Conservation (phyloP, 2,797 vertebrate genomes). For the Acrossocheilus fasciatus region DNA sequence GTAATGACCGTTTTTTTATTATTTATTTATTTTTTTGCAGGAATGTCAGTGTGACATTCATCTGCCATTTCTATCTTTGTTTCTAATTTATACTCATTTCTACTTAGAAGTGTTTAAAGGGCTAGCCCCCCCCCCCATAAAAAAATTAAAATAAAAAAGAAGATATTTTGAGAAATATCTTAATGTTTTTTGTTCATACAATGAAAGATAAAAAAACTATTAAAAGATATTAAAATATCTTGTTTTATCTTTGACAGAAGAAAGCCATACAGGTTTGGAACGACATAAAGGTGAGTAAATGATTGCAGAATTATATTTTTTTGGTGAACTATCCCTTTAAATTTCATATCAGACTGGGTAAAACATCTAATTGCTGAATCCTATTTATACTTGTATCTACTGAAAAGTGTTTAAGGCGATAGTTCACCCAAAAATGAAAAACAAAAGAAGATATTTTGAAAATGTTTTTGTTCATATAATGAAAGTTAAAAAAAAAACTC, state of each 20-base stretch:
- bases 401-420: neutral
- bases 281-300: neutral
- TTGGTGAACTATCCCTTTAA: neutral
- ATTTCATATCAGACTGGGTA: neutral
- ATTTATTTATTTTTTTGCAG: conserved; percentile 29
- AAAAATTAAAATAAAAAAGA: neutral
- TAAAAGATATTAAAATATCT: neutral
- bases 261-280: neutral
- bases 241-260: neutral
- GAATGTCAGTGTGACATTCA: conserved; percentile 56
- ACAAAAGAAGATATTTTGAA: neutral
- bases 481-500: neutral
- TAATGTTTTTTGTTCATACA: neutral
- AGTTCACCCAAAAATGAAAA: neutral
- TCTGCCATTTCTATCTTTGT: conserved; percentile 54
- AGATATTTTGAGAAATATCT: neutral
- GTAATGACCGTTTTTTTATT: conserved; percentile 48
- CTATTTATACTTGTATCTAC: neutral
- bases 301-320: neutral
- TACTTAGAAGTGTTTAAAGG: conserved; percentile 6
- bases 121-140: too few species aligned
- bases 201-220: neutral
- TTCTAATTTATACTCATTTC: neutral
- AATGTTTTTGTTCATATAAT: neutral
- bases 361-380: neutral